phyloP scores from a whole-genome alignment of 2,888 invertebrate species.

The Lycaena phlaeas region DNA sequence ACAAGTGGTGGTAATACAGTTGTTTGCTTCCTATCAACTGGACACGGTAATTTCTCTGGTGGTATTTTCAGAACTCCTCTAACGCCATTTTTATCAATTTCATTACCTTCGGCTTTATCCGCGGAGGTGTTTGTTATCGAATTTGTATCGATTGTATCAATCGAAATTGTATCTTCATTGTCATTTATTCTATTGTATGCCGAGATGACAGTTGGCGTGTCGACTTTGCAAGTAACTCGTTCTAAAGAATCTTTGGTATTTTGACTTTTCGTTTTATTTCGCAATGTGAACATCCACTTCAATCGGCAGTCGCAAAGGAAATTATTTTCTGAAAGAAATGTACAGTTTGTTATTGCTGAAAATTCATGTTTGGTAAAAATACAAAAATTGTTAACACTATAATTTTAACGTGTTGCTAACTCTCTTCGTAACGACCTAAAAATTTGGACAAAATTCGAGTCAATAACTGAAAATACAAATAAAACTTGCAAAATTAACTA shows the following conservation, averaged over 20 bases:
- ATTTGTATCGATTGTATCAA: not conserved
- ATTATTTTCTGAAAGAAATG: conserved; percentile 81
- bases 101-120: conserved; percentile 1
- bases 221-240: conserved; percentile 80
- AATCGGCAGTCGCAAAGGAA: conserved; percentile 88
- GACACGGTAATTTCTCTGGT: conserved; percentile 56
- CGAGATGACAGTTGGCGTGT: conserved; percentile 55
- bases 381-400: too few relatives aligned
- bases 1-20: conserved; percentile 35
- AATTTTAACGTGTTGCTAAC: too few relatives aligned
- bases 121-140: not conserved
- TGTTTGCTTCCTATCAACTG: conserved; percentile 47
- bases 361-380: too few relatives aligned
- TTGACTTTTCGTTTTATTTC: conserved; percentile 82
- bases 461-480: too few relatives aligned
- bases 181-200: conserved; percentile 61
- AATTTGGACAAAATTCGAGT: too few relatives aligned
- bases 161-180: conserved; percentile 14
- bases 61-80: conserved; percentile 53
- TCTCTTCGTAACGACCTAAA: too few relatives aligned
- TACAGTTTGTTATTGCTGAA: not conserved
- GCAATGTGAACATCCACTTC: conserved; percentile 83
- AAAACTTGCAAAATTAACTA: too few relatives aligned
- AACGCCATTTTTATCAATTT: conserved; percentile 36
- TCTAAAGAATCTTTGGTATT: conserved; percentile 79